Percentiles rank a stretch among this genome's conserved stretches.
Conservation (phyloP, 2,888 invertebrate genomes). For the Xanthorhoe spadicearia region DNA sequence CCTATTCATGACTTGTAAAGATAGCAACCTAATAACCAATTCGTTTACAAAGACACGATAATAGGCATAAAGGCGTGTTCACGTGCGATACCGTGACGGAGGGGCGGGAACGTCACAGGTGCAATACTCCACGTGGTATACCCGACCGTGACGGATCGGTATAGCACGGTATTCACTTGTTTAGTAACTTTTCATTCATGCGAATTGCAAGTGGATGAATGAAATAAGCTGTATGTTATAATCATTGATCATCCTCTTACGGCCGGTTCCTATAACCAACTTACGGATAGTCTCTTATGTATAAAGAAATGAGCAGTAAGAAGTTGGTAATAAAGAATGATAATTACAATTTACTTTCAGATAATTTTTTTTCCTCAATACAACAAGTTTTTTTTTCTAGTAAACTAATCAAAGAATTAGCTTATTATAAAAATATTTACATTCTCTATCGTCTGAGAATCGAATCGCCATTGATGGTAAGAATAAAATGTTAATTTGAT, state of each 20-base stretch:
- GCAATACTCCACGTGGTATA: conserved; percentile 45
- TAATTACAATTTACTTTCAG: no score
- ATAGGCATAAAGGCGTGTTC: conserved; percentile 2
- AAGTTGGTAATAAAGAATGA: no score
- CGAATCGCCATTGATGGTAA: not conserved
- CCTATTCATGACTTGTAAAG: no score
- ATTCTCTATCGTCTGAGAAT: not conserved
- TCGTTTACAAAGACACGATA: not conserved
- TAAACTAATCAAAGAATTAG: no score
- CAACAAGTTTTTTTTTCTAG: no score
- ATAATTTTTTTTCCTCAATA: no score
- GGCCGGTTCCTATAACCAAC: no score
- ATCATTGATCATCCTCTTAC: not conserved
- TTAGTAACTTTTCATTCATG: not conserved
- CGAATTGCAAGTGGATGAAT: not conserved
- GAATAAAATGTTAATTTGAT: conserved; percentile 1
- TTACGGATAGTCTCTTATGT: no score
- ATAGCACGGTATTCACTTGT: conserved; percentile 45
- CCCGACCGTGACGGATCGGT: conserved; percentile 47
- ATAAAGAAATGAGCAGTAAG: no score
- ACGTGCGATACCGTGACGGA: conserved; percentile 72
- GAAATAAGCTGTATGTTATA: not conserved
- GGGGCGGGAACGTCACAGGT: conserved; percentile 45
- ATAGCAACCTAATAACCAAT: no score
- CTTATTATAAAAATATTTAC: no score